These are phyloP conservation scores for Plagiodera versicolora DNA, from an alignment of 2,888 invertebrate genomes.

Conservation along the genomic window DNA sequence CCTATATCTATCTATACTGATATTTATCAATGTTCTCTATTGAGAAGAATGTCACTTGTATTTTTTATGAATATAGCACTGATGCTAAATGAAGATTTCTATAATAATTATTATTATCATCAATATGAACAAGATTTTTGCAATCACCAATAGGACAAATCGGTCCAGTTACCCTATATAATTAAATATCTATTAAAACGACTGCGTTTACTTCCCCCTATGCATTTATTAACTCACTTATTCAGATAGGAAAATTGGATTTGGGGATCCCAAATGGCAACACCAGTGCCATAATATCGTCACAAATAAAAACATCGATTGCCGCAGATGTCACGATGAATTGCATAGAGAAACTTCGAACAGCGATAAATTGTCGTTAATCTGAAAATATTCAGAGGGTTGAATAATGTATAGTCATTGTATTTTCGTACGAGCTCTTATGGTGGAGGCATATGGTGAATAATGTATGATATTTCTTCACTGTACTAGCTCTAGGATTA, in stretches of 20 bases:
- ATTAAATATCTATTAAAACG: slow-evolving; percentile 1
- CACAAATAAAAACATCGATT: not conserved
- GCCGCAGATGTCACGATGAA: not conserved
- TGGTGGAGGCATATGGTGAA: not conserved
- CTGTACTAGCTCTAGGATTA: too few species aligned
- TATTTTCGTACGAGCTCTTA: too few species aligned
- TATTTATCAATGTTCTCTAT: too few species aligned
- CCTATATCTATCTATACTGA: too few species aligned
- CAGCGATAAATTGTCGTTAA: not conserved
- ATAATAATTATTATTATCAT: too few species aligned
- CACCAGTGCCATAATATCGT: not conserved
- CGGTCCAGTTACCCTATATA: slow-evolving; percentile 26
- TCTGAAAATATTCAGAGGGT: slow-evolving; percentile 1
- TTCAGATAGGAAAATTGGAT: slow-evolving; percentile 1
- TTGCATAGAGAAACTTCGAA: not conserved
- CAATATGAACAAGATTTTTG: too few species aligned
- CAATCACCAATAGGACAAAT: not conserved
- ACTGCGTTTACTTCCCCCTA: not conserved
- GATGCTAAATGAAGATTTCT: too few species aligned
- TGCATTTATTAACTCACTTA: not conserved
- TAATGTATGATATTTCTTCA: not conserved
- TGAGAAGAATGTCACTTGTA: too few species aligned
- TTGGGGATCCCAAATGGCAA: not conserved
- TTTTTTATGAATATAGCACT: too few species aligned
- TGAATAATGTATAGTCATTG: not conserved